Base-by-base conservation (phyloP, 2,888 invertebrate species). In the Oscheius sp. region DNA sequence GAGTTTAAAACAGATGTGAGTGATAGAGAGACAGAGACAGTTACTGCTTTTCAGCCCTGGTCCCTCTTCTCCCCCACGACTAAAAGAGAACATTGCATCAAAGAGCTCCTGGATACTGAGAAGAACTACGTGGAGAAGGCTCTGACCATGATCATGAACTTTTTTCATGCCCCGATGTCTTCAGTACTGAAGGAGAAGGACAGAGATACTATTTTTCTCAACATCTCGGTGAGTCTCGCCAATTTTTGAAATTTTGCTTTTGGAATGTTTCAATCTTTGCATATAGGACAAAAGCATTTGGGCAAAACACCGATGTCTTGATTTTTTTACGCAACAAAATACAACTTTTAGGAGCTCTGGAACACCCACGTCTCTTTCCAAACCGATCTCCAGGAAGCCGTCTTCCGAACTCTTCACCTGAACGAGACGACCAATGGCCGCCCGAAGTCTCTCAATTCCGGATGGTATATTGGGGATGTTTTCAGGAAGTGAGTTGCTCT, bases 21-120 rank as follows among this genome's bases (percentile, higher is more conserved):
- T 48, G 47, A 5, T 42, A 7, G 42, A 42, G 42, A 7, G 42
- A 42, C 42, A 42, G 42, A 7, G 42, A 42, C 42, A 42, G 42
- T 21, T 21, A 42, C 42, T 57, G 7, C 29, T 35, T 78, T 79
- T 65, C 68, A 86, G 84, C 74, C 60, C 21, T 85, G 81, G 74
- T 74, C 78, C 48, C 66, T 60, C 11, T 87, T 85, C 73, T 70
- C 73, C 42, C 90, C 90, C 55, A 84, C 89, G 83, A 96, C 95
- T 90, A 96, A 96, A 90, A 92, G 96, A 76, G 96, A 97, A 90
- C 95, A 95, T 75, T 91, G 91, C 80, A 89, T 92, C 32, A 90
- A 90, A 80, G 99, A 99, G 90, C 91, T 99, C 73, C 93, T 97
- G 53, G 97, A 97, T 90, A 99, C 99, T 0, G 99, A 99, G 90